Evolutionary conservation across 1,140 invertebrate species (phyloP).

Genomic region (Drosophila eugracilis): DNA sequence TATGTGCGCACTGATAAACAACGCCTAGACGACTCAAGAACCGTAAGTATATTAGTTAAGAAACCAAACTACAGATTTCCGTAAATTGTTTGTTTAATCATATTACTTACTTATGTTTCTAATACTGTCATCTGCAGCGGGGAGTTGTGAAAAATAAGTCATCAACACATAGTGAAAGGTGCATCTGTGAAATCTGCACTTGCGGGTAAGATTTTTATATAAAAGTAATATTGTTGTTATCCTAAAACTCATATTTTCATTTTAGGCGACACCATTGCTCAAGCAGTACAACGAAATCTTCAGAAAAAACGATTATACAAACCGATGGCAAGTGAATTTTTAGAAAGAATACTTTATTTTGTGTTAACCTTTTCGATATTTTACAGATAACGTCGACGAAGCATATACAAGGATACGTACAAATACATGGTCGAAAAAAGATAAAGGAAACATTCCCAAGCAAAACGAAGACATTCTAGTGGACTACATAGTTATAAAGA

Average conservation of each 20-base stretch:
- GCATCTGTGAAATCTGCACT: constrained; percentile 95
- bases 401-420: constrained; percentile 89
- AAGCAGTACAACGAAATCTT: constrained; percentile 63
- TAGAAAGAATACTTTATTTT: background rate
- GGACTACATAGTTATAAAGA: constrained; percentile 84
- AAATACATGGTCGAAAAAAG: constrained; percentile 93
- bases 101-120: constrained; percentile 21
- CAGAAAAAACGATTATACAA: constrained; percentile 62
- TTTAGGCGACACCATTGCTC: constrained; percentile 77
- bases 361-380: background rate
- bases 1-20: constrained; percentile 68
- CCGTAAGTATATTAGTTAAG: constrained; percentile 58
- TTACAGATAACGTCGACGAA: constrained; percentile 85
- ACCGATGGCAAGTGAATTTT: constrained; percentile 49
- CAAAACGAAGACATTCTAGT: constrained; percentile 70
- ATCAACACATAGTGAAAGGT: constrained; percentile 89
- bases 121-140: constrained; percentile 49
- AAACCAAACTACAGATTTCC: background rate
- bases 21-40: constrained; percentile 80
- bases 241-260: background rate
- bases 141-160: constrained; percentile 84
- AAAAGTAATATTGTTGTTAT: background rate
- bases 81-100: background rate
- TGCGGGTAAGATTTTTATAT: constrained; percentile 90
- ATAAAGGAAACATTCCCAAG: constrained; percentile 89